phyloP scores from a whole-genome alignment of 2,888 invertebrate species.

The Plagiodera versicolora region DNA sequence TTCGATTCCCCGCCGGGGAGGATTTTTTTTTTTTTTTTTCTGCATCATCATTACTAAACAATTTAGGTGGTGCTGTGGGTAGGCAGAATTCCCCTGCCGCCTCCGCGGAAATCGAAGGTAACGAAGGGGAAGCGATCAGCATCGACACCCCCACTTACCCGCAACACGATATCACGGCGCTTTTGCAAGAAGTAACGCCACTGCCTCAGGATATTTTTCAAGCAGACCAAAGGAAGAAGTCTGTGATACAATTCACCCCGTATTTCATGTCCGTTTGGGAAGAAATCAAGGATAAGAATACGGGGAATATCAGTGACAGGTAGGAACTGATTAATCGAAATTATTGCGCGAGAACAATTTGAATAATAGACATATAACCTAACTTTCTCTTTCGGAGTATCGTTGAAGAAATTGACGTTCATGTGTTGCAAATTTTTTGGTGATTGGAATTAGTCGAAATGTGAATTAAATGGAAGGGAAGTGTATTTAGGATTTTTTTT shows the following conservation, averaged over 20 bases:
- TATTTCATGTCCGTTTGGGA: slow-evolving; percentile 66
- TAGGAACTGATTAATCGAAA: neutral
- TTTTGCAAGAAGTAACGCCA: slow-evolving; percentile 68
- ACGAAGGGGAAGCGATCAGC: slow-evolving; percentile 75
- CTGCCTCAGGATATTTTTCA: slow-evolving; percentile 55
- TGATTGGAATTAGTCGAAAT: no score
- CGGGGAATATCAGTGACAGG: slow-evolving; percentile 20
- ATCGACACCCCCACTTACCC: slow-evolving; percentile 77
- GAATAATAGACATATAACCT: no score
- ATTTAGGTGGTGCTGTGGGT: slow-evolving; percentile 59
- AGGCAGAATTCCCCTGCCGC: slow-evolving; percentile 62
- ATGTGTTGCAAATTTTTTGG: no score
- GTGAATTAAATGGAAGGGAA: no score
- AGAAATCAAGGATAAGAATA: slow-evolving; percentile 49
- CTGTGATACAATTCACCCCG: slow-evolving; percentile 52
- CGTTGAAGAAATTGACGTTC: no score
- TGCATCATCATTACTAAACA: no score
- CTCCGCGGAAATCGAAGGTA: slow-evolving; percentile 81
- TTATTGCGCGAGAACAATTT: neutral
- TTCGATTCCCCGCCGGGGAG: slow-evolving; percentile 44
- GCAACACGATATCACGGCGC: slow-evolving; percentile 67
- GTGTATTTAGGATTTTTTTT: slow-evolving; percentile 38
- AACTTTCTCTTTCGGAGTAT: no score
- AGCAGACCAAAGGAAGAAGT: slow-evolving; percentile 30
- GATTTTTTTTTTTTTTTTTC: slow-evolving; percentile 29